phyloP scores from a whole-genome alignment of 1,140 invertebrate genomes.

The Oppia nitens region DNA sequence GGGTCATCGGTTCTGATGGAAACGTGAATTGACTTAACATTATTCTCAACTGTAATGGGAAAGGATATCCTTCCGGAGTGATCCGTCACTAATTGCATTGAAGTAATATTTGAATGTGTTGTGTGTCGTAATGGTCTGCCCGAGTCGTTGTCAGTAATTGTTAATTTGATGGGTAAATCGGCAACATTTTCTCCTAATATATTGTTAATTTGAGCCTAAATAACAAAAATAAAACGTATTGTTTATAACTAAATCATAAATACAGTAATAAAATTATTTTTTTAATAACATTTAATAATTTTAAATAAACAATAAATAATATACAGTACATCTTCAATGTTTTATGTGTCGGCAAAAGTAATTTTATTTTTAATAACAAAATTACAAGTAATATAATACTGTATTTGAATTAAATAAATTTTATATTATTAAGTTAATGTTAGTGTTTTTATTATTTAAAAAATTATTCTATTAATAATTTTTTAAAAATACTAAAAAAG shows the following conservation, averaged over 20 bases:
- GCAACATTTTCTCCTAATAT: constrained; percentile 20
- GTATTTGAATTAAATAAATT: too few relatives aligned
- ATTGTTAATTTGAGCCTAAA: constrained; percentile 23
- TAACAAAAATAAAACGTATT: background rate
- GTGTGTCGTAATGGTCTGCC: background rate
- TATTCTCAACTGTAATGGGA: background rate
- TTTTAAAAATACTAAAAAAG: too few relatives aligned
- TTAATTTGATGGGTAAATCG: constrained; percentile 6
- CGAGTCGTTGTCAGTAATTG: background rate
- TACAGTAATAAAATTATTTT: background rate
- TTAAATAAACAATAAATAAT: too few relatives aligned
- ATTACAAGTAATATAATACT: too few relatives aligned
- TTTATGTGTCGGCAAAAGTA: too few relatives aligned
- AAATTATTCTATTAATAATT: too few relatives aligned
- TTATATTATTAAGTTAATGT: too few relatives aligned
- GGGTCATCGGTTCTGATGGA: background rate
- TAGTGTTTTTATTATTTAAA: too few relatives aligned
- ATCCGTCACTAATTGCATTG: background rate
- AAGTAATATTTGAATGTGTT: background rate
- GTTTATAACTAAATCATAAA: background rate
- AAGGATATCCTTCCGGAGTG: background rate
- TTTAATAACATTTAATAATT: too few relatives aligned
- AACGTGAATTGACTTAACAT: background rate
- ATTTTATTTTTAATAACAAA: too few relatives aligned
- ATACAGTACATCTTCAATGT: too few relatives aligned